phyloP scores from a whole-genome alignment of 2,797 vertebrate species.

The Carapus acus region DNA sequence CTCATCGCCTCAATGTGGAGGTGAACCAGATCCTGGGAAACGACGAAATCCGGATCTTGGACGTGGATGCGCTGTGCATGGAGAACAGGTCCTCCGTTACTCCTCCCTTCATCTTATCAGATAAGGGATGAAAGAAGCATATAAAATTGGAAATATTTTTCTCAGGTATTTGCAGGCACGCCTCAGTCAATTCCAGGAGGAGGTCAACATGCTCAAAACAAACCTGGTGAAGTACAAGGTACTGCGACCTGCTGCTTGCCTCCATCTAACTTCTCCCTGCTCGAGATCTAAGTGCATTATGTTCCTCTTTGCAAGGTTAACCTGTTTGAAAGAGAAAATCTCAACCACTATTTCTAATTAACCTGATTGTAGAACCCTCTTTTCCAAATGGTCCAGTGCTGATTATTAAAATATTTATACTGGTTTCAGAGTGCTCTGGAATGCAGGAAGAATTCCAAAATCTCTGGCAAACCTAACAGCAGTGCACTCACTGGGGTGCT shows the following conservation, averaged over 20 bases:
- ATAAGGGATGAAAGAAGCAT: no score
- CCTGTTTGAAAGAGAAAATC: no score
- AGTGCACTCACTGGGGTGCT: constrained; percentile 92
- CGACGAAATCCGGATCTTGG: constrained; percentile 83
- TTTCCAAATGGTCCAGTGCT: background rate
- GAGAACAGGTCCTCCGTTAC: constrained; percentile 98
- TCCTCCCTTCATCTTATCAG: background rate
- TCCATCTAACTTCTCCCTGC: background rate
- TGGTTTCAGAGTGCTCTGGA: constrained; percentile 88
- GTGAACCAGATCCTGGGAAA: constrained; percentile 90
- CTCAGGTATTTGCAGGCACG: constrained; percentile 93
- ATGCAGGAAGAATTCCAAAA: constrained; percentile 85
- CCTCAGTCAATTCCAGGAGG: constrained; percentile 89
- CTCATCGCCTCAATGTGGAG: constrained; percentile 89
- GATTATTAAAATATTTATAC: background rate
- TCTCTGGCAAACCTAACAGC: constrained; percentile 79
- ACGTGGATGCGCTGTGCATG: constrained; percentile 95
- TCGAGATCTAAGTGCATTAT: background rate
- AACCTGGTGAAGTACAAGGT: constrained; percentile 97
- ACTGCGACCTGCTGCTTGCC: constrained; percentile 5
- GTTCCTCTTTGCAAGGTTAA: no score
- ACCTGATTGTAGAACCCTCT: no score
- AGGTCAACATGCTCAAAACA: constrained; percentile 87
- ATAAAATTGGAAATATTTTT: no score
- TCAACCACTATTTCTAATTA: no score